These are phyloP conservation scores for Crocodylus rhombifer DNA, from an alignment of 2,797 vertebrate genomes.

Conservation along the genomic window DNA sequence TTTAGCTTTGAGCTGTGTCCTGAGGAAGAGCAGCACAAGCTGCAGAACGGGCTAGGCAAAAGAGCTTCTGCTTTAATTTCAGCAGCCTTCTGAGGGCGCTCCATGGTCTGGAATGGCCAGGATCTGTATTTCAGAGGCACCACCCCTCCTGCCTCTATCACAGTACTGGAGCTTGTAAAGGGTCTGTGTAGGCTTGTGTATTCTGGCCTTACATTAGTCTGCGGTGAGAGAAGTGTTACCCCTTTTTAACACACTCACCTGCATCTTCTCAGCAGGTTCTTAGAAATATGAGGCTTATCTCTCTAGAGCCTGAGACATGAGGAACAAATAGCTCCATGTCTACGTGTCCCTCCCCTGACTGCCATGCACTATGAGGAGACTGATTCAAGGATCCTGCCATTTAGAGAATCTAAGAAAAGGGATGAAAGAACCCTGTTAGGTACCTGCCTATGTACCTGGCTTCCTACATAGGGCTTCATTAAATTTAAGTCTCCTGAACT, in stretches of 20 bases:
- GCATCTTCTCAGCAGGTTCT: neutral
- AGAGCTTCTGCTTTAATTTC: neutral
- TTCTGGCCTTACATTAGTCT: too few species aligned
- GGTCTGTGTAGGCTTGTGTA: neutral
- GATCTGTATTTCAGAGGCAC: neutral
- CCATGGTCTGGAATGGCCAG: neutral
- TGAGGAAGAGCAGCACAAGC: neutral
- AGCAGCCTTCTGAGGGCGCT: neutral
- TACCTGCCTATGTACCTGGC: neutral
- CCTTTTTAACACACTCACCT: neutral
- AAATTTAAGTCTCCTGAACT: neutral
- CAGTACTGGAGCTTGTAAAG: slow-evolving; percentile 9
- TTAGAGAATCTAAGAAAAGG: neutral
- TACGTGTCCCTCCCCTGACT: neutral
- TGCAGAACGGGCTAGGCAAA: neutral
- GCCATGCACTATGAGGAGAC: neutral
- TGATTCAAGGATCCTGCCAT: neutral
- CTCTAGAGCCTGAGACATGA: neutral
- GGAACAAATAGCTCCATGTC: neutral
- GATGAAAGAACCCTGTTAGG: neutral
- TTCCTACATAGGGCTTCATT: neutral
- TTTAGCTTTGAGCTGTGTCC: neutral
- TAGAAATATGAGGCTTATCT: slow-evolving; percentile 18
- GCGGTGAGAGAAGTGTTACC: neutral
- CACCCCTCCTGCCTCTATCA: neutral